Evolutionary conservation across 1,140 invertebrate genomes (phyloP), one percentile per base, ranked within the genome.

Genomic region (Popillia japonica): DNA sequence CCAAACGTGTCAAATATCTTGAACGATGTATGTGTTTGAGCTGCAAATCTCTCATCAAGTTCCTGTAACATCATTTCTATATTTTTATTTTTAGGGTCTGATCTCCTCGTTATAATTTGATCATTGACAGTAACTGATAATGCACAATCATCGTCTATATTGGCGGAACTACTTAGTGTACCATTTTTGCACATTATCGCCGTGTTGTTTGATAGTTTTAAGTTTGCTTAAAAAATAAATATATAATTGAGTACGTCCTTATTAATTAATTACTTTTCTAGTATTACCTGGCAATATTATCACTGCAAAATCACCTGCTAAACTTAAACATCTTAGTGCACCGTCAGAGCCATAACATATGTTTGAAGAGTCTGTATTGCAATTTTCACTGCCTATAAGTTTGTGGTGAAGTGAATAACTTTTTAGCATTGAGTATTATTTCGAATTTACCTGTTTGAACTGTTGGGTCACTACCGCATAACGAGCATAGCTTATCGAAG

Each of bases 301-400:
- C 78, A 93, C 90, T 0, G 91, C 91, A 40, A 93, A 88, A 81
- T 92, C 89, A 0, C 89, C 91, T 41, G 84, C 82, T 2, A 86
- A 85, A 61, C 89, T 85, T 0, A 93, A 83, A 82, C 92, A 93
- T 7, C 84, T 83, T 2, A 93, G 79, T 2, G 91, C 89, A 14
- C 92, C 92, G 42, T 89, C 87, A 86, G 92, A 91, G 0, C 93
- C 93, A 83, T 90, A 93, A 86, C 89, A 94, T 75, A 82, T 78
- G 83, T 92, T 92, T 0, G 82, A 84, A 11, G 17, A 0, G 81
- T 88, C 86, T 4, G 86, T 87, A 17, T 86, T 83, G 76, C 89
- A 89, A 44, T 79, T 81, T 14, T 76, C 77, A 0, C 72, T 59
- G 76, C 82, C 83, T 84, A 80, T 79, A 17, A 55, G 48, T 34